Conservation (phyloP, 2,888 invertebrate species). For the Spisula subtruncata region DNA sequence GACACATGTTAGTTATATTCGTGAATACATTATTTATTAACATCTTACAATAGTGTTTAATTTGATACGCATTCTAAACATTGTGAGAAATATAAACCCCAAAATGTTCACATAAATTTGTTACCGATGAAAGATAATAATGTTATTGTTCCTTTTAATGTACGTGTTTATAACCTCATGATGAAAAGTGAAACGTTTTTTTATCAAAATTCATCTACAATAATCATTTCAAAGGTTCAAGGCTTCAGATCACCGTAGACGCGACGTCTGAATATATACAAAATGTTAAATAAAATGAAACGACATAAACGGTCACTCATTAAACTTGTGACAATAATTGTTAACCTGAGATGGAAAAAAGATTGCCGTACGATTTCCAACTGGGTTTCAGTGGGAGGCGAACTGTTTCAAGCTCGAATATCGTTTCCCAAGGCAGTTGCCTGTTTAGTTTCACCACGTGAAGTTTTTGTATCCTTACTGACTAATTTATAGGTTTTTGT, state of each 20-base stretch:
- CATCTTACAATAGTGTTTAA: not conserved
- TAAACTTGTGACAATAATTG: not conserved
- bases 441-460: constrained; percentile 1
- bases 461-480: not conserved
- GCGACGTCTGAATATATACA: not conserved
- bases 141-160: not conserved
- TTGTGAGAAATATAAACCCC: not conserved
- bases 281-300: not conserved
- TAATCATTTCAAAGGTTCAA: constrained; percentile 6
- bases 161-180: not conserved
- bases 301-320: not conserved
- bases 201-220: constrained; percentile 2
- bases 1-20: no score
- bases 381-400: not conserved
- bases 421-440: constrained; percentile 8
- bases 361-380: not conserved
- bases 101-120: constrained; percentile 13
- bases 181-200: constrained; percentile 14
- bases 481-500: not conserved
- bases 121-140: not conserved
- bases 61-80: not conserved
- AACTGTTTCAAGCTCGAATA: not conserved
- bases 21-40: no score
- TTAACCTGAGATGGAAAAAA: not conserved
- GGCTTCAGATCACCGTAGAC: not conserved